phyloP scores from a whole-genome alignment of 2,888 invertebrate species.

The Sisyra terminalis region DNA sequence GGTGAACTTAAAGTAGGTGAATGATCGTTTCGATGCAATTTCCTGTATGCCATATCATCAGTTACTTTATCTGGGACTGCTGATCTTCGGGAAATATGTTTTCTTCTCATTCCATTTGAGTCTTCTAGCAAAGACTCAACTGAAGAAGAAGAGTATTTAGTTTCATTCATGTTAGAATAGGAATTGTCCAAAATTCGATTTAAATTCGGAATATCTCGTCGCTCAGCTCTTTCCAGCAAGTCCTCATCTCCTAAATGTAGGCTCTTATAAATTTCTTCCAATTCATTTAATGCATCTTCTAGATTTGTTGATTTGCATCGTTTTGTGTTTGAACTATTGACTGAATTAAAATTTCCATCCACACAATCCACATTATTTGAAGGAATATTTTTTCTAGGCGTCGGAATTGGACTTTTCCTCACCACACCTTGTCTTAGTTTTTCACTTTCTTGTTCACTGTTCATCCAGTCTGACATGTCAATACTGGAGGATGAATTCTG shows the following conservation, averaged over 20 bases:
- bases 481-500: conserved; percentile 14
- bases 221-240: conserved; percentile 61
- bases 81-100: conserved; percentile 21
- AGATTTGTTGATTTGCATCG: conserved; percentile 58
- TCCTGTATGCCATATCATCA: conserved; percentile 69
- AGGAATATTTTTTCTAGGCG: conserved; percentile 13
- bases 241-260: conserved; percentile 72
- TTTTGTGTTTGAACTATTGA: conserved; percentile 30
- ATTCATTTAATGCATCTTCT: conserved; percentile 74
- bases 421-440: conserved; percentile 31
- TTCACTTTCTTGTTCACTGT: neutral
- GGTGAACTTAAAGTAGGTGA: conserved; percentile 26
- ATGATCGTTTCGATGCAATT: conserved; percentile 43
- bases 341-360: conserved; percentile 20
- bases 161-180: conserved; percentile 26
- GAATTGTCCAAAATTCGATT: conserved; percentile 16
- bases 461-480: conserved; percentile 13
- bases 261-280: conserved; percentile 84
- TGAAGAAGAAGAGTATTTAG: conserved; percentile 11
- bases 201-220: conserved; percentile 36
- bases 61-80: conserved; percentile 46
- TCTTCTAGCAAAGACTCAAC: conserved; percentile 8
- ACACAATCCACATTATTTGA: conserved; percentile 14
- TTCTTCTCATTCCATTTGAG: conserved; percentile 18
- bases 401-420: conserved; percentile 11